phyloP scores from a whole-genome alignment of 2,797 vertebrate species.

The Semotilus atromaculatus region DNA sequence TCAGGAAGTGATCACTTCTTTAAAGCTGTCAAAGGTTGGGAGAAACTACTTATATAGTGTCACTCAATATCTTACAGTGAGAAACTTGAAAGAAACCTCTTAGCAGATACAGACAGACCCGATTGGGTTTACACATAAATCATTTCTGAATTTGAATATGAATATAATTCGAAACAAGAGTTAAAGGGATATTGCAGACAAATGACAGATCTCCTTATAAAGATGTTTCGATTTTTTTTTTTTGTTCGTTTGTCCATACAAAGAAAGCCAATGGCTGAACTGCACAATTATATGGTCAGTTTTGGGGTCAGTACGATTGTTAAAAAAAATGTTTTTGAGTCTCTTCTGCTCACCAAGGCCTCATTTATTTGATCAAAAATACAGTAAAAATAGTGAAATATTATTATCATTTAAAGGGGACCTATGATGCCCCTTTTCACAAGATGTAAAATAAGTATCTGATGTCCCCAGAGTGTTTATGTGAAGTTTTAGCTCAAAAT shows the following conservation, averaged over 20 bases:
- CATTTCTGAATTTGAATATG: not conserved
- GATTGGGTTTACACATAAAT: not conserved
- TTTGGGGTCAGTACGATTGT: not conserved
- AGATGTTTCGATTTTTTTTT: not conserved
- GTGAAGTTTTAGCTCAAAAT: too few species aligned
- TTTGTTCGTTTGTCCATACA: not conserved
- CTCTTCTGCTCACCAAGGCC: not conserved
- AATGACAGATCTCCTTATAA: not conserved
- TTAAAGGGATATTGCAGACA: not conserved
- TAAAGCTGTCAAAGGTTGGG: slow-evolving; percentile 40
- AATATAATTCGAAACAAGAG: not conserved
- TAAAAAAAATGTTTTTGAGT: not conserved
- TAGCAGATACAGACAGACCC: not conserved
- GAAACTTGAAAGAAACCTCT: not conserved
- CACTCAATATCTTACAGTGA: not conserved
- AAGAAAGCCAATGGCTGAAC: not conserved
- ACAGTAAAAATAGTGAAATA: not conserved
- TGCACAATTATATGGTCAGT: not conserved
- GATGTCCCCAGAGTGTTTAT: too few species aligned
- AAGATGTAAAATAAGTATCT: too few species aligned
- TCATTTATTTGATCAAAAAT: not conserved
- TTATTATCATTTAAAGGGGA: accelerated
- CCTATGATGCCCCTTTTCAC: too few species aligned
- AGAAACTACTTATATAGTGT: not conserved
- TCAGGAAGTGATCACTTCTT: slow-evolving; percentile 69